Percentiles rank a stretch among this genome's conserved stretches.
Conservation (phyloP, 2,888 invertebrate genomes). For the Galeopsomyia nigrocyanea region DNA sequence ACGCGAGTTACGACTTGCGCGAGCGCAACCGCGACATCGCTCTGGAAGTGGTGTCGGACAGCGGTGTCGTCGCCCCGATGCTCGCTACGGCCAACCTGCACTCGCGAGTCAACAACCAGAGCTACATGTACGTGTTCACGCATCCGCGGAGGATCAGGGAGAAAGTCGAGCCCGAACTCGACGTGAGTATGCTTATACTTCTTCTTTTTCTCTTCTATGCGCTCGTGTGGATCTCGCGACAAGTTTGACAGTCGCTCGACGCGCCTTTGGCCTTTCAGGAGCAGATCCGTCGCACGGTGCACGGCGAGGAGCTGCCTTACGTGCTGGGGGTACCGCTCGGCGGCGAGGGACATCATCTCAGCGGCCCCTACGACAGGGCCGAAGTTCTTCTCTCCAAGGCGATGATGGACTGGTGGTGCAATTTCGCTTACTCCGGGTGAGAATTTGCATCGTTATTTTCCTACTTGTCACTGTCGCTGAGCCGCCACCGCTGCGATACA, state of each 20-base stretch:
- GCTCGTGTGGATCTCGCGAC: background rate
- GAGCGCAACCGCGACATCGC: slow-evolving; percentile 81
- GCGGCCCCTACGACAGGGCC: slow-evolving; percentile 79
- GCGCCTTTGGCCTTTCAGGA: slow-evolving; percentile 51
- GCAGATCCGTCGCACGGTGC: slow-evolving; percentile 70
- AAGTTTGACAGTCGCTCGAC: background rate
- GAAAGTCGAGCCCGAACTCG: slow-evolving; percentile 2
- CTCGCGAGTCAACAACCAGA: slow-evolving; percentile 80
- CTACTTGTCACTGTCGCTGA: background rate
- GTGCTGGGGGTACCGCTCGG: slow-evolving; percentile 88
- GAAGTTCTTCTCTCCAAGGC: slow-evolving; percentile 88
- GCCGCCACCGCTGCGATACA: background rate
- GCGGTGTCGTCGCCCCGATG: slow-evolving; percentile 86
- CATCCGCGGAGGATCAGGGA: slow-evolving; percentile 80
- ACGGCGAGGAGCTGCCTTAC: slow-evolving; percentile 90
- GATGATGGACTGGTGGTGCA: slow-evolving; percentile 90
- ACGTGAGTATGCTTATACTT: slow-evolving; percentile 22
- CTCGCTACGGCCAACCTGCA: slow-evolving; percentile 83
- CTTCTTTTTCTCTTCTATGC: background rate
- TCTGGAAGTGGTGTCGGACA: slow-evolving; percentile 90
- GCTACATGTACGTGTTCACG: slow-evolving; percentile 90
- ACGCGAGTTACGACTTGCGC: slow-evolving; percentile 63
- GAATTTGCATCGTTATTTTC: slow-evolving; percentile 7
- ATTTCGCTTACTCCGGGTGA: slow-evolving; percentile 91
- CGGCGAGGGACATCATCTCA: slow-evolving; percentile 77